phyloP scores from a whole-genome alignment of 2,797 vertebrate species.

The Florisuga fusca region DNA sequence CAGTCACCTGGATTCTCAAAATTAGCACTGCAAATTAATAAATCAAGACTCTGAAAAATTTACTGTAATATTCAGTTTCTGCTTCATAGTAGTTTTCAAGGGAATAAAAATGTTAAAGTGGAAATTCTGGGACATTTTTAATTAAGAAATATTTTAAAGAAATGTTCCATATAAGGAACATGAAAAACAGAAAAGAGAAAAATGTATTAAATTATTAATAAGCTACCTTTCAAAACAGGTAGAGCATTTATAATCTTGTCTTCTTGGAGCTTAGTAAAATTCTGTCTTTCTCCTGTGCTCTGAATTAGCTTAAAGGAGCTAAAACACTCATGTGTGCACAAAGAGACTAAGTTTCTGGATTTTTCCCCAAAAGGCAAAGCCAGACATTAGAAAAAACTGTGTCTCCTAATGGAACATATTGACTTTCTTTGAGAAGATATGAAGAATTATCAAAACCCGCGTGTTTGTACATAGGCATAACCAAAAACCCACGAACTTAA shows the following conservation, averaged over 20 bases:
- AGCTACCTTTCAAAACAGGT: neutral
- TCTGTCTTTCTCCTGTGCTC: neutral
- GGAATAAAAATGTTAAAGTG: neutral
- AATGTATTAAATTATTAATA: neutral
- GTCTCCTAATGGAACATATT: neutral
- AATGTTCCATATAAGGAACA: neutral
- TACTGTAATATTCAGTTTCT: neutral
- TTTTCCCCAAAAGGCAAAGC: neutral
- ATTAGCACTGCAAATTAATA: neutral
- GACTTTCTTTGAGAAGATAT: neutral
- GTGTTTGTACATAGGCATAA: neutral
- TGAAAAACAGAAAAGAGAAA: neutral
- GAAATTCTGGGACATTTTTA: neutral
- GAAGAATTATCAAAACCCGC: neutral
- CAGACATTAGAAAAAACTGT: neutral
- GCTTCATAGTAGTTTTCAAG: neutral
- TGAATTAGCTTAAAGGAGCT: neutral
- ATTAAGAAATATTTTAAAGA: neutral
- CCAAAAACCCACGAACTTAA: neutral
- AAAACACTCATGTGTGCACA: accelerated
- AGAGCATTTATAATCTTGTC: neutral
- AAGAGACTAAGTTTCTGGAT: neutral
- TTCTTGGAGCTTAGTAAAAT: neutral
- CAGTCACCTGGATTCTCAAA: neutral
- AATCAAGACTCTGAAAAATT: neutral